Percentiles rank a stretch among this genome's conserved stretches.
Evolutionary conservation across 2,113 vertebrate species (phyloP).

Genomic region (Hemiprocne comata): DNA sequence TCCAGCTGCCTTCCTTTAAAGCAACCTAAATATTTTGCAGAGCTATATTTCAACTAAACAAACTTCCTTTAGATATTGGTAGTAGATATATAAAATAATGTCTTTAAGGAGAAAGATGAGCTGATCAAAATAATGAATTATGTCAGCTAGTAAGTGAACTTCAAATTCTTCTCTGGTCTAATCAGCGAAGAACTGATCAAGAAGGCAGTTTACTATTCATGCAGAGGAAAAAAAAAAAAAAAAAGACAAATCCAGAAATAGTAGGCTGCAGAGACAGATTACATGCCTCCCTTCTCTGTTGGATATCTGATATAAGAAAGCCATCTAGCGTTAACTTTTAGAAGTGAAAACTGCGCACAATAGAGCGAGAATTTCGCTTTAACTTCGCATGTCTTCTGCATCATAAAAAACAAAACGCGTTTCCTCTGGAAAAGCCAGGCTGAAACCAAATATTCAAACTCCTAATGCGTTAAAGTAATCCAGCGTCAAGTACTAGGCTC

Average conservation of each 20-base stretch:
- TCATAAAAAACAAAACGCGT: background rate
- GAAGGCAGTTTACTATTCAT: slow-evolving; percentile 1
- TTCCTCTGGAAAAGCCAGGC: background rate
- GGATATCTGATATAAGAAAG: slow-evolving; percentile 77
- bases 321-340: slow-evolving; percentile 80
- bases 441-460: background rate
- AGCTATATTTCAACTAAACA: slow-evolving; percentile 4
- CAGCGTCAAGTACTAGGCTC: background rate
- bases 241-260: slow-evolving; percentile 20
- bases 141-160: background rate
- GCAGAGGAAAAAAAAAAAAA: background rate
- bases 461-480: background rate
- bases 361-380: slow-evolving; percentile 63
- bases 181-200: background rate
- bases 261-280: slow-evolving; percentile 1
- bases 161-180: background rate
- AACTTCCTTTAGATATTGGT: background rate
- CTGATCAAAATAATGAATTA: background rate
- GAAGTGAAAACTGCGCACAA: slow-evolving; percentile 76
- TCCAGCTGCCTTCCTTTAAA: background rate
- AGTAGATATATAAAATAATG: background rate
- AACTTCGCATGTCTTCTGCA: slow-evolving; percentile 56
- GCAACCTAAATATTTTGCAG: slow-evolving; percentile 21
- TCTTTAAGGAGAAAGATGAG: background rate
- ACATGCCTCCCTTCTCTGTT: background rate